These are phyloP conservation scores for Acanthurus tractus DNA, from an alignment of 2,797 vertebrate species.

Conservation along the genomic window DNA sequence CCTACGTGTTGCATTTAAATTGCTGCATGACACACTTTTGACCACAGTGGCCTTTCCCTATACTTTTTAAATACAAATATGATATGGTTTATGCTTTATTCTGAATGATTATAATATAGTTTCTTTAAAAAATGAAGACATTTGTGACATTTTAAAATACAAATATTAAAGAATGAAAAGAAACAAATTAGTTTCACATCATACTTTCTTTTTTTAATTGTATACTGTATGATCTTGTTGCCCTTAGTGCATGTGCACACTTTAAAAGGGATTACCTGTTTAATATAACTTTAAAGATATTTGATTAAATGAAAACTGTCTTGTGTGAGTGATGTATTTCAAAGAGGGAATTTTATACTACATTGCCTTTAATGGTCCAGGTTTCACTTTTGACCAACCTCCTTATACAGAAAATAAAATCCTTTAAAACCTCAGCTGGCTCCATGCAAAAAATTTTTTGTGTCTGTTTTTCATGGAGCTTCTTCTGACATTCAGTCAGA, in stretches of 20 bases:
- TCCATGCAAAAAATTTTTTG: conserved; percentile 3
- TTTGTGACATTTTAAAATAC: conserved; percentile 4
- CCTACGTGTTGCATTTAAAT: neutral
- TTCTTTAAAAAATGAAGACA: neutral
- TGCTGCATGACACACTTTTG: neutral
- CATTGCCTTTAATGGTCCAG: conserved; percentile 14
- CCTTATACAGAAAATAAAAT: conserved; percentile 33
- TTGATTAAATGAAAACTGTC: too few species aligned
- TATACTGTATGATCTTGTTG: too few species aligned
- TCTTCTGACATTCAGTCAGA: neutral
- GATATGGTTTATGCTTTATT: conserved; percentile 2
- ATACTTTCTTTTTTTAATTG: too few species aligned
- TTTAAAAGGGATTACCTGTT: too few species aligned
- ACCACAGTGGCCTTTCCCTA: conserved; percentile 47
- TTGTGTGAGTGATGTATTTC: too few species aligned
- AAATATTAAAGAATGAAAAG: neutral
- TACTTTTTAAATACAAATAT: neutral
- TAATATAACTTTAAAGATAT: too few species aligned
- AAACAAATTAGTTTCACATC: neutral
- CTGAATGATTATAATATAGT: neutral
- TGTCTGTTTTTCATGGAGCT: neutral
- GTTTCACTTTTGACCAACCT: conserved; percentile 16
- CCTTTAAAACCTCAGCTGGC: conserved; percentile 11
- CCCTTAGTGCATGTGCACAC: too few species aligned
- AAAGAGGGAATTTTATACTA: neutral